These are phyloP conservation scores for Argynnis bischoffii DNA, from an alignment of 2,888 invertebrate genomes.

Conservation along the genomic window DNA sequence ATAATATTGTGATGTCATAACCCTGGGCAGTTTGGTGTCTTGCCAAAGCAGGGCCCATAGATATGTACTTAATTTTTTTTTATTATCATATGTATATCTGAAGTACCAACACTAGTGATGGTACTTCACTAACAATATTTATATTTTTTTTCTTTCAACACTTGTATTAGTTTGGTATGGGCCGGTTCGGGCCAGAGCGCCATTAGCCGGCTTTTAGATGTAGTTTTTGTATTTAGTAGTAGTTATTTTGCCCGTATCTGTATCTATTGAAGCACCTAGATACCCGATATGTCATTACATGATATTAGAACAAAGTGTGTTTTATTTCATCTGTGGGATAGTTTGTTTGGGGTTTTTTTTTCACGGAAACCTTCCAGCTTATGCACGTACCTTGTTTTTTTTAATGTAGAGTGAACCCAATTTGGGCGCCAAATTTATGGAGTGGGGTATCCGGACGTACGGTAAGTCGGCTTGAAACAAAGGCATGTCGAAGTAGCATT, in stretches of 20 bases:
- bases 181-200: constrained; percentile 13
- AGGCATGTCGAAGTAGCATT: constrained; percentile 52
- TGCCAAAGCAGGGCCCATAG: constrained; percentile 62
- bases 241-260: constrained; percentile 68
- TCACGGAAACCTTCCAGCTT: constrained; percentile 45
- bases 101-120: constrained; percentile 17
- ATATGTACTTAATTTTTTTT: constrained; percentile 71
- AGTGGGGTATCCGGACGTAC: constrained; percentile 48
- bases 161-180: constrained; percentile 50
- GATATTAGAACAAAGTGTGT: constrained; percentile 78
- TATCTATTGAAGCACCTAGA: constrained; percentile 75
- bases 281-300: constrained; percentile 79
- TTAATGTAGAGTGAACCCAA: constrained; percentile 45
- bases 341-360: constrained; percentile 56
- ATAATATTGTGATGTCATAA: constrained; percentile 68
- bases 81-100: constrained; percentile 48
- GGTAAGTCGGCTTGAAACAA: constrained; percentile 53
- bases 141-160: constrained; percentile 49
- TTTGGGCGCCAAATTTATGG: constrained; percentile 53
- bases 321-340: constrained; percentile 74
- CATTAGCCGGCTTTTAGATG: constrained; percentile 56
- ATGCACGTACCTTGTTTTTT: constrained; percentile 53
- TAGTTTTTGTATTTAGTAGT: constrained; percentile 70
- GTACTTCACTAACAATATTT: constrained; percentile 47
- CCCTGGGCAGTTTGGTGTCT: constrained; percentile 61